Percentiles rank a stretch among this genome's conserved stretches.
These are phyloP conservation scores for Apus apus DNA, from an alignment of 2,113 vertebrate genomes.

Conservation along the genomic window DNA sequence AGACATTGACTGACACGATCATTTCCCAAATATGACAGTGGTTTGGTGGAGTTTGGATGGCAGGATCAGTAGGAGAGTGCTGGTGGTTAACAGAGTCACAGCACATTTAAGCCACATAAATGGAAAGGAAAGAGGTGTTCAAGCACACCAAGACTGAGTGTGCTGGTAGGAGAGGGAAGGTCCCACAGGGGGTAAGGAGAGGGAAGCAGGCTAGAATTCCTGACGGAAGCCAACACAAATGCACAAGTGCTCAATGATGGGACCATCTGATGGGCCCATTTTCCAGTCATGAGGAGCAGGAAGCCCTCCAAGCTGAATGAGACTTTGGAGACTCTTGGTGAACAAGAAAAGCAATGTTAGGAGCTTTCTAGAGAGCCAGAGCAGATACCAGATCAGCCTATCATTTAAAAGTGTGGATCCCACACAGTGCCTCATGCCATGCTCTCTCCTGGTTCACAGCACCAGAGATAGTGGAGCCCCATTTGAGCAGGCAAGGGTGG, in stretches of 20 bases:
- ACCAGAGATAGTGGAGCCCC: accelerated
- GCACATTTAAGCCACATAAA: not conserved
- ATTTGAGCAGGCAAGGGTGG: not conserved
- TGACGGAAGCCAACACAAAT: not conserved
- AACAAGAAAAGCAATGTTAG: not conserved
- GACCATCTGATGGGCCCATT: not conserved
- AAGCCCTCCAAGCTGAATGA: not conserved
- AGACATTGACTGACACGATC: not conserved
- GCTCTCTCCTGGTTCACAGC: accelerated
- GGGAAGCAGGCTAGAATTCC: not conserved
- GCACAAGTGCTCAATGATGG: not conserved
- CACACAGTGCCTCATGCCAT: accelerated
- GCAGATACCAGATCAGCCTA: not conserved
- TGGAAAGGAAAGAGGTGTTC: not conserved
- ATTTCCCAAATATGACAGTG: not conserved
- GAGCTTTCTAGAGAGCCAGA: not conserved
- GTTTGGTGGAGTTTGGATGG: not conserved
- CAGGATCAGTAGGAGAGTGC: not conserved
- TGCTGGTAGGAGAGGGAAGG: not conserved
- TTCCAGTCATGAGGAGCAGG: not conserved
- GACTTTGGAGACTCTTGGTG: not conserved
- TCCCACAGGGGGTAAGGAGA: not conserved
- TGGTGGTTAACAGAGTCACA: not conserved
- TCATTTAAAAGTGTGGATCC: not conserved
- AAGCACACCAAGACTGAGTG: not conserved